A percentile compares a stretch with the other conserved stretches of the same genome.
Evolutionary conservation across 2,113 vertebrate species (phyloP).

Genomic region (Scomber scombrus): DNA sequence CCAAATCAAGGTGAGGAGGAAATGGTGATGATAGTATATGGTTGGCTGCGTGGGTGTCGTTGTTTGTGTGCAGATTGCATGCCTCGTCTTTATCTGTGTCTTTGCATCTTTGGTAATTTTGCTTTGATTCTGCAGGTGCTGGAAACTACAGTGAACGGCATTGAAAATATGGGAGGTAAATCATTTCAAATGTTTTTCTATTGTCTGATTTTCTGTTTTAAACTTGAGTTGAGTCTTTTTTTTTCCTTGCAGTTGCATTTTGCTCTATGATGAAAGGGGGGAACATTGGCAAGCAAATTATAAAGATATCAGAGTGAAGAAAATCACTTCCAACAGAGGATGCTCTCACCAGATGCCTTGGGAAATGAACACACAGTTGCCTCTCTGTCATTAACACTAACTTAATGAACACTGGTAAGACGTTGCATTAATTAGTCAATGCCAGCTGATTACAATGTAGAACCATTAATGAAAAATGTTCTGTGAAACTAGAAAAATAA

Average conservation of each 20-base stretch:
- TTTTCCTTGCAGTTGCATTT: constrained; percentile 89
- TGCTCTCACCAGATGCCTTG: constrained; percentile 3
- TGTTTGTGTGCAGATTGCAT: background rate
- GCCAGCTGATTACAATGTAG: background rate
- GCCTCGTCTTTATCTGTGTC: background rate
- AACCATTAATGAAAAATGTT: constrained; percentile 13
- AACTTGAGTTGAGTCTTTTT: background rate
- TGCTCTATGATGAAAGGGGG: constrained; percentile 97
- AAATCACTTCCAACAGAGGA: background rate
- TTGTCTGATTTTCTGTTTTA: background rate
- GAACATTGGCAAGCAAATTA: constrained; percentile 94
- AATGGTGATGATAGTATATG: constrained; percentile 1
- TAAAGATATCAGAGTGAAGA: constrained; percentile 88
- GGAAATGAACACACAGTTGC: constrained; percentile 20
- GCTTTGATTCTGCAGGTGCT: constrained; percentile 85
- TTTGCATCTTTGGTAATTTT: background rate
- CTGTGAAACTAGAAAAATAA: background rate
- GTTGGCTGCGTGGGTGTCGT: background rate
- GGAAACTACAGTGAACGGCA: constrained; percentile 89
- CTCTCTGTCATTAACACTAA: constrained; percentile 23
- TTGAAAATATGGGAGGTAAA: constrained; percentile 95
- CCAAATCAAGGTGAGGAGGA: constrained; percentile 90
- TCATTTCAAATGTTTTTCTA: background rate
- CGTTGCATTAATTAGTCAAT: constrained; percentile 1
- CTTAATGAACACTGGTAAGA: constrained; percentile 9